Conservation (phyloP, 2,113 vertebrate genomes). For the Hippopotamus amphibius region DNA sequence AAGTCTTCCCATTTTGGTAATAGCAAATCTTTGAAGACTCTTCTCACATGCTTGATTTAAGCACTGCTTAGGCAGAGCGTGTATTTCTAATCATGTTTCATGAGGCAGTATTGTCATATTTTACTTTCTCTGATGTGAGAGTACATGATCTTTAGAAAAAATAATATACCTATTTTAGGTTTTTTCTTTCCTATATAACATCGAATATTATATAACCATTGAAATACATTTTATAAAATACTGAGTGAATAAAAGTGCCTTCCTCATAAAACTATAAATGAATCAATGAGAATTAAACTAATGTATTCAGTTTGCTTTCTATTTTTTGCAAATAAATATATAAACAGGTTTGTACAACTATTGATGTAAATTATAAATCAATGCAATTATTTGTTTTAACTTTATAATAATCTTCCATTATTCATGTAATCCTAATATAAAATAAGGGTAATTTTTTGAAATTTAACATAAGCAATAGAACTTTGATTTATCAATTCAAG, state of each 20-base stretch:
- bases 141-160: neutral
- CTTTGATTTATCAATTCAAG: neutral
- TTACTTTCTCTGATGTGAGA: neutral
- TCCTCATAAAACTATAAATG: neutral
- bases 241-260: neutral
- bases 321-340: neutral
- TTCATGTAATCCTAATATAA: neutral
- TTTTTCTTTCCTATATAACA: neutral
- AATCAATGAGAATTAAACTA: neutral
- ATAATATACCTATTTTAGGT: neutral
- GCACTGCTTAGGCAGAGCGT: neutral
- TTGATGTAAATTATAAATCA: too few species aligned
- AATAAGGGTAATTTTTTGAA: neutral
- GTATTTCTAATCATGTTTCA: slow-evolving; percentile 30
- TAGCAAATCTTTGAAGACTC: slow-evolving; percentile 3
- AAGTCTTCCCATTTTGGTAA: neutral
- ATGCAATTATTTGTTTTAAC: neutral
- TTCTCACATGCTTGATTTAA: neutral
- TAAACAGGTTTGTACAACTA: neutral
- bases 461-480: neutral
- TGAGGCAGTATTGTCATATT: neutral
- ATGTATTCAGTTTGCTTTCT: neutral
- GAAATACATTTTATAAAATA: neutral
- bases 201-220: neutral
- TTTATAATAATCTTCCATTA: neutral